These are phyloP conservation scores for Chloroclystis v-ata DNA, from an alignment of 2,888 invertebrate genomes.

Conservation along the genomic window DNA sequence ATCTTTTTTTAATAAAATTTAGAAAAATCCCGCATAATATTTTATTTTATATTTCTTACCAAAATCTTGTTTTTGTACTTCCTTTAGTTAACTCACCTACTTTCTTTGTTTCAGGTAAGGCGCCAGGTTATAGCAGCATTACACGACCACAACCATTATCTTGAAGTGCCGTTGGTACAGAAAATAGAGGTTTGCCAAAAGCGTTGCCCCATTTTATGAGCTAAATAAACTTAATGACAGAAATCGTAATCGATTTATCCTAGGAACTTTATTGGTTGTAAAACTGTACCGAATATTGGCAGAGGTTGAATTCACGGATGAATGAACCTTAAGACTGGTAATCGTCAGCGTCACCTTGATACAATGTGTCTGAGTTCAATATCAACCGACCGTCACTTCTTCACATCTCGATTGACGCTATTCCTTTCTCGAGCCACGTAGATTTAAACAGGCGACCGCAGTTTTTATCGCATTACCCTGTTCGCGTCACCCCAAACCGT, in stretches of 20 bases:
- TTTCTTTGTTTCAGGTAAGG: conserved; percentile 25
- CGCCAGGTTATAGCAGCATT: conserved; percentile 10
- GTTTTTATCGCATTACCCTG: conserved; percentile 65
- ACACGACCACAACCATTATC: conserved; percentile 10
- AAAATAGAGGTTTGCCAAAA: conserved; percentile 17
- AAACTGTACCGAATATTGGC: conserved; percentile 23
- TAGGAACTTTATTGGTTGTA: conserved; percentile 22
- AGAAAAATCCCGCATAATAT: not conserved
- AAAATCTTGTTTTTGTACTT: not conserved
- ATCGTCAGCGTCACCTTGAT: conserved; percentile 24
- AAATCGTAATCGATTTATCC: conserved; percentile 27
- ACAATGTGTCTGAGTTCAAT: conserved; percentile 47
- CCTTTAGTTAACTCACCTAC: not conserved
- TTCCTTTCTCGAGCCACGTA: conserved; percentile 48
- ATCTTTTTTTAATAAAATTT: conserved; percentile 5
- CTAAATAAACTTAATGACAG: conserved; percentile 26
- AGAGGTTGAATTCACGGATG: conserved; percentile 24
- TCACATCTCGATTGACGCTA: conserved; percentile 41
- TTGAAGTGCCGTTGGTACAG: conserved; percentile 14
- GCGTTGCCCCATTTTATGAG: conserved; percentile 20
- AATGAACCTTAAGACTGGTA: conserved; percentile 6
- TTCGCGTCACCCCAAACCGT: conserved; percentile 60
- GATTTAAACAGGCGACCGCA: conserved; percentile 40
- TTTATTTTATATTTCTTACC: not conserved
- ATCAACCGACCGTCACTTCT: not conserved